These are phyloP conservation scores for Acropora yongei DNA, from an alignment of 64 coral and sea anemone genomes.

Conservation along the genomic window DNA sequence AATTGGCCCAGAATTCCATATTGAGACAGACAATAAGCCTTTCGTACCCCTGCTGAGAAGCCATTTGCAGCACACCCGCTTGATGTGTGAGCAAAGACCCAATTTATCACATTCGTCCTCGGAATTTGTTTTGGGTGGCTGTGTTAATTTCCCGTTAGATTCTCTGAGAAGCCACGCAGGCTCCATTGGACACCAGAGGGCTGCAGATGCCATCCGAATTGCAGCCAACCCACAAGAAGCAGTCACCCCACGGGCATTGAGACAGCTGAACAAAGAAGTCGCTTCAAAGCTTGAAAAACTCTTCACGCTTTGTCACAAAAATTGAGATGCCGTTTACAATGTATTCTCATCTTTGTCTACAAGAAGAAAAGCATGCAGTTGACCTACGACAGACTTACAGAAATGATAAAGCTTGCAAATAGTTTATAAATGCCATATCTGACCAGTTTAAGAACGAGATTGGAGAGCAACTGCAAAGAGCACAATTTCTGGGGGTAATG, in stretches of 20 bases:
- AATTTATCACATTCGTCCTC: conserved; percentile 1
- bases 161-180: conserved; percentile 26
- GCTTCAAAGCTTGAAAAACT: conserved; percentile 15
- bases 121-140: neutral
- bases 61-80: too few relatives aligned
- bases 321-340: conserved; percentile 27
- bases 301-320: conserved; percentile 18
- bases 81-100: neutral
- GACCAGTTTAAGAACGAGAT: conserved; percentile 3
- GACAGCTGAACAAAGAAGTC: neutral
- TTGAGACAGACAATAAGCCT: too few relatives aligned
- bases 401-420: conserved; percentile 31
- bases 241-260: neutral
- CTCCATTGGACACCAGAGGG: neutral
- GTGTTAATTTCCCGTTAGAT: neutral
- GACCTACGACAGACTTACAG: conserved; percentile 10
- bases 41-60: too few relatives aligned
- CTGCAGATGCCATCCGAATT: neutral
- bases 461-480: conserved; percentile 6
- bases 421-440: neutral
- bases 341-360: conserved; percentile 20
- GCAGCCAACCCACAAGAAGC: conserved; percentile 13
- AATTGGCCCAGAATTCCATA: too few relatives aligned
- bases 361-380: conserved; percentile 1
- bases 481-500: conserved; percentile 45